Conservation (phyloP, 2,888 invertebrate genomes). For the Mimachlamys varia region DNA sequence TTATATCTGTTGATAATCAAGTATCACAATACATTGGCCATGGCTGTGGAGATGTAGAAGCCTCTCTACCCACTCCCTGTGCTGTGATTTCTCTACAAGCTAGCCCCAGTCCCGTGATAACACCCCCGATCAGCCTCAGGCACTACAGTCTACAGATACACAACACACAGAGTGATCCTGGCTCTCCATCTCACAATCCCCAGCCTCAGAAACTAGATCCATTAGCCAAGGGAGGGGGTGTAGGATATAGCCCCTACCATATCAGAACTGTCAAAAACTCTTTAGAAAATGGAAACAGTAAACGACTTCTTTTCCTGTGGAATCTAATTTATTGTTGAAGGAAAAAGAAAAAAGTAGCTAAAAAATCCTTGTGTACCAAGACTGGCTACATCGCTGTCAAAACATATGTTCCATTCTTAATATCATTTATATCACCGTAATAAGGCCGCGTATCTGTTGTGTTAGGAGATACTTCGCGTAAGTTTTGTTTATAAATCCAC, state of each 20-base stretch:
- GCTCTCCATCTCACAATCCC: conserved; percentile 13
- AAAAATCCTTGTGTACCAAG: background rate
- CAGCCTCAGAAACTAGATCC: conserved; percentile 48
- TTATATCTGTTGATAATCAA: conserved; percentile 6
- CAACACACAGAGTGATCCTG: background rate
- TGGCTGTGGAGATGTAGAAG: background rate
- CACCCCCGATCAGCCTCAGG: background rate
- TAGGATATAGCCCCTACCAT: background rate
- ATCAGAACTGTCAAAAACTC: conserved; percentile 34
- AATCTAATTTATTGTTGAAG: conserved; percentile 24
- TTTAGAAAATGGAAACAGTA: conserved; percentile 32
- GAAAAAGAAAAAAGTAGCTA: background rate
- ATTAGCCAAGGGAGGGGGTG: conserved; percentile 49
- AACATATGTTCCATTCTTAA: background rate
- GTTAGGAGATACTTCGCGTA: background rate
- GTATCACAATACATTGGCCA: background rate
- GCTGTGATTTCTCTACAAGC: background rate
- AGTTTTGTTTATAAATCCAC: too few relatives aligned
- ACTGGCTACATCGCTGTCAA: background rate
- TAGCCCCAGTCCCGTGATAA: background rate
- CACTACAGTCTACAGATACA: background rate
- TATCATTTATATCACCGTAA: background rate
- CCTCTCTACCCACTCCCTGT: background rate
- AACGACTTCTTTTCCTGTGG: conserved; percentile 8
- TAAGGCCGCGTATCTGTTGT: background rate